Percentiles rank a stretch among this genome's conserved stretches.
Conservation (phyloP, 2,888 invertebrate species). For the Athrips mouffetella region DNA sequence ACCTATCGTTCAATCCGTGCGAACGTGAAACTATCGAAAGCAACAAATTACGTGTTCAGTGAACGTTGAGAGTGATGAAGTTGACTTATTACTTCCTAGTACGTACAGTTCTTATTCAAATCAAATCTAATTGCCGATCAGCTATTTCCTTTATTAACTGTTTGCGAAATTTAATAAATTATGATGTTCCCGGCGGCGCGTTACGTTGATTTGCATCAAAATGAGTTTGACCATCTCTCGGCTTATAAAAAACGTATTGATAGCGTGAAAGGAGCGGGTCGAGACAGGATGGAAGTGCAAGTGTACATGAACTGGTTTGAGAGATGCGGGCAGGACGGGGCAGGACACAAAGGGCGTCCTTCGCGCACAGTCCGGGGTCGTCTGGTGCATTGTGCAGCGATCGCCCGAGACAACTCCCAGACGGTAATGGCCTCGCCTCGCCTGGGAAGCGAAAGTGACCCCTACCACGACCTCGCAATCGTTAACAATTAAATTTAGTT, state of each 20-base stretch:
- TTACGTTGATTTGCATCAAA: conserved; percentile 12
- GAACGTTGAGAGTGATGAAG: conserved; percentile 39
- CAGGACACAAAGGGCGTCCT: conserved; percentile 55
- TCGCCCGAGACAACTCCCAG: conserved; percentile 34
- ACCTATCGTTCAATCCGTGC: no score
- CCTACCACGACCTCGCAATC: neutral
- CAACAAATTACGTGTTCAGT: conserved; percentile 41
- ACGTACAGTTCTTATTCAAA: conserved; percentile 19
- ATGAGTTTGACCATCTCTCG: conserved; percentile 24
- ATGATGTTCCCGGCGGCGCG: conserved; percentile 7
- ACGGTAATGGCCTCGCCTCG: conserved; percentile 29
- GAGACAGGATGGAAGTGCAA: conserved; percentile 56
- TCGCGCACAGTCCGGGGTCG: conserved; percentile 33
- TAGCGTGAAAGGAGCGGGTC: conserved; percentile 43
- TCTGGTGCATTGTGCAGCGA: conserved; percentile 52
- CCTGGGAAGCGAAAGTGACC: conserved; percentile 16
- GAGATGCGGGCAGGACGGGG: conserved; percentile 29
- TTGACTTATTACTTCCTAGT: conserved; percentile 44
- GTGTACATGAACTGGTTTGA: conserved; percentile 62
- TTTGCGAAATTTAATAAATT: conserved; percentile 11
- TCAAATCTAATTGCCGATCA: conserved; percentile 10
- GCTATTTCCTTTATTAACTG: conserved; percentile 20
- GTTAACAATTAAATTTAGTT: neutral
- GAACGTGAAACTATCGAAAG: conserved; percentile 34
- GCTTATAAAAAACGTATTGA: conserved; percentile 37